These are phyloP conservation scores for Pararge aegeria DNA, from an alignment of 1,140 invertebrate species.

Conservation along the genomic window DNA sequence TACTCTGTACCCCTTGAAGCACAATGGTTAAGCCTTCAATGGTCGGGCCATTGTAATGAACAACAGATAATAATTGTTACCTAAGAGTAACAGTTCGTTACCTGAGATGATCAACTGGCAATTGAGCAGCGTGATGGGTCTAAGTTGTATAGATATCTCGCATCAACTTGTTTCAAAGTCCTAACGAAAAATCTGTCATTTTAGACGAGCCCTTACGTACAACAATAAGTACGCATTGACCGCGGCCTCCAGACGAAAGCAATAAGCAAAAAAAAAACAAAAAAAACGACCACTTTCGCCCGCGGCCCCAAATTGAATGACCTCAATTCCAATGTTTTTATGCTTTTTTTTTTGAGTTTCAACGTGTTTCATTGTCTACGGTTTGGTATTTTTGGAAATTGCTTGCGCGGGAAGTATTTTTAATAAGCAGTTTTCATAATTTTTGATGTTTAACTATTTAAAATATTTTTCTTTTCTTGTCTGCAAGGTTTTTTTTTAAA, in stretches of 20 bases:
- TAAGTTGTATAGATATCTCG: no score
- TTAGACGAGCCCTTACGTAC: conserved; percentile 29
- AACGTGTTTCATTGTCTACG: conserved; percentile 36
- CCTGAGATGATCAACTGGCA: no score
- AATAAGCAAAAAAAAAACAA: conserved; percentile 48
- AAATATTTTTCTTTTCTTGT: no score
- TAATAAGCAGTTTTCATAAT: background rate
- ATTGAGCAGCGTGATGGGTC: no score
- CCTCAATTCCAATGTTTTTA: conserved; percentile 46
- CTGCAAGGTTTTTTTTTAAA: no score
- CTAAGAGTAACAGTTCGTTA: no score
- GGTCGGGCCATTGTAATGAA: no score
- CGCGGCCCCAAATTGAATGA: conserved; percentile 56
- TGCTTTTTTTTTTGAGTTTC: conserved; percentile 36
- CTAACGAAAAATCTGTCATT: background rate
- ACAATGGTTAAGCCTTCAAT: no score
- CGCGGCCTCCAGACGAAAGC: conserved; percentile 61
- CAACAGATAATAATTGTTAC: no score
- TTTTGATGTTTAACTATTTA: background rate
- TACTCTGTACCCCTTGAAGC: no score
- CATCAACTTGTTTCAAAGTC: no score
- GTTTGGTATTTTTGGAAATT: background rate
- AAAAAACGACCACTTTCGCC: conserved; percentile 47
- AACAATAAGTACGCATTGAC: conserved; percentile 52
- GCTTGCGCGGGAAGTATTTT: background rate